phyloP scores from a whole-genome alignment of 1,140 invertebrate species.

The Pachypsylla venusta region DNA sequence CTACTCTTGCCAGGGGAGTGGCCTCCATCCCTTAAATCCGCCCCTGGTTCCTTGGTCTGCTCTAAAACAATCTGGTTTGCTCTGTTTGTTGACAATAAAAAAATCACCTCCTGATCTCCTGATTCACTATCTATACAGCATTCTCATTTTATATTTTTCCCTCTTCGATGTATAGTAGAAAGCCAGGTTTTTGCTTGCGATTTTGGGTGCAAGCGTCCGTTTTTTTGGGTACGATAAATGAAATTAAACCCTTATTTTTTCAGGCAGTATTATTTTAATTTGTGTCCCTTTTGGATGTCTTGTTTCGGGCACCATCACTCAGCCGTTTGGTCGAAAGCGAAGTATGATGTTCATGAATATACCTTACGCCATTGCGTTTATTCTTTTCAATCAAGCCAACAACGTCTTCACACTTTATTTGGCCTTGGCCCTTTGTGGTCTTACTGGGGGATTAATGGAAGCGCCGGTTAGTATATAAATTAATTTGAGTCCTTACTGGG shows the following conservation, averaged over 20 bases:
- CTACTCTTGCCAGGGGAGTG: too few species aligned
- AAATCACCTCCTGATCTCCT: neutral
- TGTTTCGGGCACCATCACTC: constrained; percentile 48
- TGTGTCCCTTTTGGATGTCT: constrained; percentile 61
- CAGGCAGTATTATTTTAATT: constrained; percentile 61
- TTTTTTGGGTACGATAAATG: neutral
- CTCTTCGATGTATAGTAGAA: neutral
- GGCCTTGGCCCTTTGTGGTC: constrained; percentile 47
- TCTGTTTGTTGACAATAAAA: neutral
- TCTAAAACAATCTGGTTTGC: neutral
- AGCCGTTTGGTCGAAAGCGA: constrained; percentile 46
- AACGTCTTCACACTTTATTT: constrained; percentile 43
- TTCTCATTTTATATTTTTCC: neutral
- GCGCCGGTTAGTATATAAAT: constrained; percentile 53
- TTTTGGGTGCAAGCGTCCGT: neutral
- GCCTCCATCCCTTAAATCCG: too few species aligned
- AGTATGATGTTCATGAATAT: constrained; percentile 53
- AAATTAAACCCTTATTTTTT: constrained; percentile 21
- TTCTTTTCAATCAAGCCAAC: constrained; percentile 47
- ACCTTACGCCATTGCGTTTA: constrained; percentile 53
- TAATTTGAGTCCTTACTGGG: too few species aligned
- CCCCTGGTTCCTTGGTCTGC: neutral
- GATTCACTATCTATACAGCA: neutral
- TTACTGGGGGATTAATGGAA: constrained; percentile 56
- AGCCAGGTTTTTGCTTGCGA: neutral